Conservation (phyloP, 2,113 vertebrate genomes). For the Ophthalmolycus amberensis region DNA sequence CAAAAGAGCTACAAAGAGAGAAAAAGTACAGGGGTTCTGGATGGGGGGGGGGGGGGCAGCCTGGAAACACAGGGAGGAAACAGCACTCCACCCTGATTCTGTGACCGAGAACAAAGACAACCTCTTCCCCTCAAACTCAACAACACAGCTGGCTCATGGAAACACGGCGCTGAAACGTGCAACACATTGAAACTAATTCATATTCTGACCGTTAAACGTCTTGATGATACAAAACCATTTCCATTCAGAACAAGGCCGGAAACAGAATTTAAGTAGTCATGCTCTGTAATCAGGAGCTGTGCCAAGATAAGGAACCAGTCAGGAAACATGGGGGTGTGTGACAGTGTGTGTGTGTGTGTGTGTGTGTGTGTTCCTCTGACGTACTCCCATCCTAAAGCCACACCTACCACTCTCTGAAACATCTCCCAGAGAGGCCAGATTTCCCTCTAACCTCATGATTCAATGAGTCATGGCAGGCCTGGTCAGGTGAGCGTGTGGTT, state of each 20-base stretch:
- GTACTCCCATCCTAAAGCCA: conserved; percentile 45
- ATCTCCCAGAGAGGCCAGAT: conserved; percentile 39
- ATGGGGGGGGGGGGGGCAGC: conserved; percentile 1
- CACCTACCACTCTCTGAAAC: conserved; percentile 44
- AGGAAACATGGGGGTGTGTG: conserved; percentile 63
- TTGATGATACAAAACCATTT: background rate
- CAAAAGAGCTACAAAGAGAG: conserved; percentile 56
- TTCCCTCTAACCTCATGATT: conserved; percentile 59
- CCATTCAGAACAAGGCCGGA: conserved; percentile 26
- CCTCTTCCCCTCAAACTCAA: conserved; percentile 72
- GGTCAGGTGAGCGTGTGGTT: conserved; percentile 66
- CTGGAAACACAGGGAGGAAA: conserved; percentile 84
- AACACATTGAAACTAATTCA: conserved; percentile 11
- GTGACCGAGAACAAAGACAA: conserved; percentile 76
- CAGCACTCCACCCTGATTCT: conserved; percentile 82
- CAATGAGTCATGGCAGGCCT: conserved; percentile 45
- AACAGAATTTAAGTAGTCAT: background rate
- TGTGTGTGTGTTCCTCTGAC: conserved; percentile 44
- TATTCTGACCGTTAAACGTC: conserved; percentile 4
- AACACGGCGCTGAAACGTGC: conserved; percentile 15
- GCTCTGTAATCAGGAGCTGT: conserved; percentile 50
- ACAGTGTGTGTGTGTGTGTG: background rate
- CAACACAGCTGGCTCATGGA: conserved; percentile 51
- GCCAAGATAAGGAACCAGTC: conserved; percentile 65
- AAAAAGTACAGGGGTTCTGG: conserved; percentile 56